A percentile compares a stretch with the other conserved stretches of the same genome.
These are phyloP conservation scores for Istiophorus platypterus DNA, from an alignment of 2,113 vertebrate genomes.

Conservation along the genomic window DNA sequence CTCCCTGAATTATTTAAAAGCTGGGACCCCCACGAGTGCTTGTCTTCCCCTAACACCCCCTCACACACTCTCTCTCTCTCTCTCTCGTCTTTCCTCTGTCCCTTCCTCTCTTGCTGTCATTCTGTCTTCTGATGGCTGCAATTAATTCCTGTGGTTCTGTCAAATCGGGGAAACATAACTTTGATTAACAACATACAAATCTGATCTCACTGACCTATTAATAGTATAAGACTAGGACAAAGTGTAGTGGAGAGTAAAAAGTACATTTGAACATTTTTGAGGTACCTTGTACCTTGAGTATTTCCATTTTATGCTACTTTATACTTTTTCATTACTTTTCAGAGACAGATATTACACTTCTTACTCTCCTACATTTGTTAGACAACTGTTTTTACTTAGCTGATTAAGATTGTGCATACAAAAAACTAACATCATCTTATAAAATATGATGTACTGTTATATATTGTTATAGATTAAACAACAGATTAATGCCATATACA, in stretches of 20 bases:
- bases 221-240: background rate
- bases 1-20: conserved; percentile 85
- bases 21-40: conserved; percentile 86
- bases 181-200: conserved; percentile 36
- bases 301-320: background rate
- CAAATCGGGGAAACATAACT: conserved; percentile 43
- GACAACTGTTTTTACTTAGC: background rate
- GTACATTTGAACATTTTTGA: background rate
- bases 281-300: background rate
- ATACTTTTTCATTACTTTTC: background rate
- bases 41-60: conserved; percentile 72
- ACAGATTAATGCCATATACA: no score
- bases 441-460: background rate
- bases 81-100: conserved; percentile 35
- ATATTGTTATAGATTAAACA: background rate
- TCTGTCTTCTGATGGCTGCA: conserved; percentile 41
- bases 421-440: background rate
- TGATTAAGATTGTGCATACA: background rate
- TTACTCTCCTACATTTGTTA: background rate
- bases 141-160: conserved; percentile 52
- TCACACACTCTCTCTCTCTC: conserved; percentile 32
- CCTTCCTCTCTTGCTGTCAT: conserved; percentile 57
- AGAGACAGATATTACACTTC: background rate
- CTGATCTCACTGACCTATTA: conserved; percentile 23
- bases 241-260: background rate